A percentile compares a stretch with the other conserved stretches of the same genome.
Conservation (phyloP, 2,113 vertebrate species). For the Corydoras sp. region DNA sequence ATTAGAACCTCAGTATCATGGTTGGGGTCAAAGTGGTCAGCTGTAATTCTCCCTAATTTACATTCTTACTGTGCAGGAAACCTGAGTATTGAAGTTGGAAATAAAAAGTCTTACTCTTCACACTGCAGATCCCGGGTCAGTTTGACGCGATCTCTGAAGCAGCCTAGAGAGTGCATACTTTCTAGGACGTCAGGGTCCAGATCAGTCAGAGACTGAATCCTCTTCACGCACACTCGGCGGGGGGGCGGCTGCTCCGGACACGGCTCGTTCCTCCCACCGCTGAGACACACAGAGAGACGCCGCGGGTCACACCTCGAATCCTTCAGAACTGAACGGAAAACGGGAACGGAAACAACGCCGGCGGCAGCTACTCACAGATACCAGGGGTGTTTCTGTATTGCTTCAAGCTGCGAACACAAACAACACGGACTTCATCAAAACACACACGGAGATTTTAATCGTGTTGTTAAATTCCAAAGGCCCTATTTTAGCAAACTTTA, state of each 20-base stretch:
- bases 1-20: no score
- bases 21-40: no score
- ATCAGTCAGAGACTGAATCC: constrained; percentile 75
- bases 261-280: constrained; percentile 77
- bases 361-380: constrained; percentile 76
- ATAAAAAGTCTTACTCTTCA: constrained; percentile 71
- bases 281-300: constrained; percentile 36
- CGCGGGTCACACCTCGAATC: no score
- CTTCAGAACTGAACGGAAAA: no score
- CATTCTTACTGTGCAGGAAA: no score
- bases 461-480: no score
- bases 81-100: no score
- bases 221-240: constrained; percentile 72
- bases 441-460: not conserved
- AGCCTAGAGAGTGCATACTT: constrained; percentile 84
- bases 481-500: no score
- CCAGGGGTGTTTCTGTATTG: constrained; percentile 87
- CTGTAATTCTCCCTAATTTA: no score
- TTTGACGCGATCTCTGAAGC: constrained; percentile 81
- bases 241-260: constrained; percentile 77
- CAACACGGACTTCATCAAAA: constrained; percentile 5
- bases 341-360: no score
- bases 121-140: constrained; percentile 81
- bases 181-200: constrained; percentile 84
- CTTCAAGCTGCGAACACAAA: constrained; percentile 72